Evolutionary conservation across 1,140 invertebrate species (phyloP), one percentile per base, ranked within the genome.

Genomic region (Marisa cornuarietis): DNA sequence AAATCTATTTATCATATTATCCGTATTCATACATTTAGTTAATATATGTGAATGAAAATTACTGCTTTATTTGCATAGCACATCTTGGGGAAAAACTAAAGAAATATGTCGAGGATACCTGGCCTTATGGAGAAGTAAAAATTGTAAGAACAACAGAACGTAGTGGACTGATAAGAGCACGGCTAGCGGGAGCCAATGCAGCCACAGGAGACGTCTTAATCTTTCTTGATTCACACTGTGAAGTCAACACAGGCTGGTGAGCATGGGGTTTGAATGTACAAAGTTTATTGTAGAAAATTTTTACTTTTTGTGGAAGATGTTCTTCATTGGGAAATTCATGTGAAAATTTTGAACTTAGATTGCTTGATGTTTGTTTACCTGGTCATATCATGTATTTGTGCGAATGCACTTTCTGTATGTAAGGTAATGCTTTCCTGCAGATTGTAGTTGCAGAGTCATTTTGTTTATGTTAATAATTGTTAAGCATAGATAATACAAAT

Each of bases 221-320:
- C 31, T 99, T 98, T 91, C 93, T 99, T 71, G 98, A 99, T 91
- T 98, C 96, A 31, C 98, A 99, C 91, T 98, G 97, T 92, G 98
- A 99, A 91, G 98, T 97, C 85, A 96, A 96, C 0, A 94, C 95
- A 91, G 97, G 97, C 54, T 99, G 98, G 98, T 90, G 84, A 83
- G 88, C 82, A 58, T 0, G 52, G 63, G 76, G 16, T 81, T 13
- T 75, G 75, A 22, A 18, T 74, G n/a, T 22, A 63, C 62, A 14
- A 18, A 54, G 14, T 62, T n/a, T 7, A 54, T 24, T 42, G 49
- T 65, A 54, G 52, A 54, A 54, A 14, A 54, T 54, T 54, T 54
- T n/a, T 14, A 54, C 14, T 58, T 58, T 18, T 58, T 14, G 54
- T 58, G 31, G 6, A 42, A 1, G 31, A 42, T 42, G 31, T 6